phyloP scores from a whole-genome alignment of 1,140 invertebrate species.

The Nixonia krombeini region DNA sequence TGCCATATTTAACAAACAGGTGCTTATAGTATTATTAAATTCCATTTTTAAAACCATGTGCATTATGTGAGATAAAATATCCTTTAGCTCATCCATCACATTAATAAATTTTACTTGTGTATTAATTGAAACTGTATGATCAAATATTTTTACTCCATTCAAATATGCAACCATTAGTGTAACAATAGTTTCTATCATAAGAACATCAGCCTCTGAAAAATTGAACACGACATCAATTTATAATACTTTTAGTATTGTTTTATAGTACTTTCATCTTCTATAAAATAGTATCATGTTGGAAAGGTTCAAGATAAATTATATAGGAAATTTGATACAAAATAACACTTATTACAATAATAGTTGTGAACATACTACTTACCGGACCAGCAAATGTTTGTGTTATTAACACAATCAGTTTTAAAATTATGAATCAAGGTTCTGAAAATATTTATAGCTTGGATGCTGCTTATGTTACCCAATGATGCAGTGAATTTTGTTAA shows the following conservation, averaged over 20 bases:
- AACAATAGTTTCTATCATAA: conserved; percentile 40
- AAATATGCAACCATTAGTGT: conserved; percentile 49
- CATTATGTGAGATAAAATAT: conserved; percentile 41
- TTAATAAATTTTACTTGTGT: conserved; percentile 50
- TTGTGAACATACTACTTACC: conserved; percentile 8
- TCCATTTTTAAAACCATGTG: conserved; percentile 24
- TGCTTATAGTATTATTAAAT: conserved; percentile 24
- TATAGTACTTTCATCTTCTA: too few species aligned
- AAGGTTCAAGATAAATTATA: too few species aligned
- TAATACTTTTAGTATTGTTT: too few species aligned
- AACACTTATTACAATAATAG: not conserved
- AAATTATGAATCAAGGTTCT: conserved; percentile 45
- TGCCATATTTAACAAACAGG: conserved; percentile 38
- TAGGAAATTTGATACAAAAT: too few species aligned
- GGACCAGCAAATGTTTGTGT: too few species aligned
- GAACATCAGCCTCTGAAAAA: conserved; percentile 42
- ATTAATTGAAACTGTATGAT: conserved; percentile 30
- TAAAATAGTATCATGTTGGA: too few species aligned
- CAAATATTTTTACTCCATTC: conserved; percentile 48
- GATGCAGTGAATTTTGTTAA: conserved; percentile 28
- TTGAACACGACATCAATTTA: conserved; percentile 14
- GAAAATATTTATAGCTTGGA: conserved; percentile 30
- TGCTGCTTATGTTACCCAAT: conserved; percentile 28
- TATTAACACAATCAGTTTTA: conserved; percentile 21
- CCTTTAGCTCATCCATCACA: conserved; percentile 39